Base-by-base conservation (phyloP, 2,888 invertebrate genomes). In the Reticulitermes lucifugus region DNA sequence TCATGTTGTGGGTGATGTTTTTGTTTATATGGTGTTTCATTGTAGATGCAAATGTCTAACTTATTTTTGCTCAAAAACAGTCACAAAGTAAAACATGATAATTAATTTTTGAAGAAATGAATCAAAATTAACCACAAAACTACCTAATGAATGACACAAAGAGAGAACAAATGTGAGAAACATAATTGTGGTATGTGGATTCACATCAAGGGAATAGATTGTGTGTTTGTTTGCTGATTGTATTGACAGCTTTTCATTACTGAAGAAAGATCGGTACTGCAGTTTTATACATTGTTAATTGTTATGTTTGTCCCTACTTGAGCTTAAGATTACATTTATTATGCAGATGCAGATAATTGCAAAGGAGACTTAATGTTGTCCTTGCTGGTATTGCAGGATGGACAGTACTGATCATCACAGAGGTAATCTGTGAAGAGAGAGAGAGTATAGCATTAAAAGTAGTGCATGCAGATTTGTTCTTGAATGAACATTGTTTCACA, bases 11-110 rank as follows among this genome's bases (percentile, higher is more conserved):
- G 65, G 10, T 73, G 22, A 10, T 73, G 21, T 73, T 73, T 35
- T 41, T 73, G 35, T 73, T 41, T 70, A 41, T 73, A 14, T 41
- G 35, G 35, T 73, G 73, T 18, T 73, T 73, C 21, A 35, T 73
- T 73, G 73, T 73, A 41, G 7, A 73, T 29, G 73, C 29, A 73
- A 41, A 7, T 21, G 10, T 77, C 43, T 46, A 4, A 43, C 77
- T 77, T 77, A 43, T 5, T 77, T 77, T 77, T 77, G 77, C 77
- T 77, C 77, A 77, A 77, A 55, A 77, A 43, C 21, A 46, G 77
- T 73, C 73, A 73, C 73, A 73, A 41, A 73, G 41, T 41, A 18
- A 18, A 73, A 21, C 73, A 21, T 9, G 9, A 65, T 41, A 73
- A 73, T 41, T 41, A 73, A 73, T 2, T 71, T 41, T 29, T 73